Evolutionary conservation across 2,888 invertebrate genomes (phyloP), one percentile per base, ranked within the genome.

Genomic region (Synanthedon andrenaeformis): DNA sequence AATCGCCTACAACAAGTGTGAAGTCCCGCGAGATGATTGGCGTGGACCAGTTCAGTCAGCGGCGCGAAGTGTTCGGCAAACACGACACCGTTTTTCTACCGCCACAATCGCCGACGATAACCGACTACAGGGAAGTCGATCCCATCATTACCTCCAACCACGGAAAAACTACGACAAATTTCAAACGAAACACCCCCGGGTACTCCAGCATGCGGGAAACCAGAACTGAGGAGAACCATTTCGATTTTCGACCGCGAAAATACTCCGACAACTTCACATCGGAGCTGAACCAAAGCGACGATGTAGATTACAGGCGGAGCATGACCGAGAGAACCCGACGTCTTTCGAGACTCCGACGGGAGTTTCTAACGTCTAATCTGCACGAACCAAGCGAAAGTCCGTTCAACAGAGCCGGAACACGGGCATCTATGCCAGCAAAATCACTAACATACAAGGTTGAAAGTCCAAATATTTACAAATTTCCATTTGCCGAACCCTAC

Each of bases 1-100:
- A 77, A 82, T 86, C 87, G 74, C 86, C 86, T 68, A 86, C 86
- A 62, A 73, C 74, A 61, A 82, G 84, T 70, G 78, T 87, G 64
- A 83, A 76, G 80, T 79, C 81, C 74, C 83, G 86, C 58, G 87
- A 87, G 79, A 78, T 83, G 66, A 87, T 87, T 70, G 87, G 87
- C 57, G 81, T 66, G 58, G 83, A 87, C 62, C 79, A 78, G 82
- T 87, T 87, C 79, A 85, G 81, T 80, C 82, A 79, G 76, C 79
- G 87, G 58, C 86, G 87, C 64, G 87, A 87, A 66, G 82, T 87
- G 74, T 87, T 87, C 75, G 87, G 76, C 70, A 80, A 81, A 68
- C 79, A 86, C 81, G 83, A 82, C 72, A 83, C 82, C n/a, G 84
- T 83, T 73, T 87, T 86, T 64, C 61, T 87, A 61, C 87, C 87